These are phyloP conservation scores for Latrodectus geometricus DNA, from an alignment of 1,140 invertebrate species.

Conservation along the genomic window DNA sequence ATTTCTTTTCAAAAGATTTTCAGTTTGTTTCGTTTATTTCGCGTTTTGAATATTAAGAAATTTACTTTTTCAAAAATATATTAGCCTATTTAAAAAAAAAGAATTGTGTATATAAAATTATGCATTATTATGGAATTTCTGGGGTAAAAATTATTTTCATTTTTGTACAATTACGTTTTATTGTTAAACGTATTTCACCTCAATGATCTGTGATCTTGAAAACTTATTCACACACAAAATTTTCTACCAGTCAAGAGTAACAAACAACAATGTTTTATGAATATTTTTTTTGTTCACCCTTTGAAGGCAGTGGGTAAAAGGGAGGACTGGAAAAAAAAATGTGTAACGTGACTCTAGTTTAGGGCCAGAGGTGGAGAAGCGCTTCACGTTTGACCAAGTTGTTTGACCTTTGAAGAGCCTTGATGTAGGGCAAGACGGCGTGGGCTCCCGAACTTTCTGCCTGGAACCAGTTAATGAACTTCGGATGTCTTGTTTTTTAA, in stretches of 20 bases:
- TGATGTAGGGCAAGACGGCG: constrained; percentile 33
- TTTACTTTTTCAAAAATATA: no score
- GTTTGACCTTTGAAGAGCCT: constrained; percentile 12
- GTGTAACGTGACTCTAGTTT: not conserved
- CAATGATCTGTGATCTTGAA: not conserved
- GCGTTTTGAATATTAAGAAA: no score
- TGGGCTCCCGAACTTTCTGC: constrained; percentile 19
- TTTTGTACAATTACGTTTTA: no score
- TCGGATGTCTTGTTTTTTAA: not conserved
- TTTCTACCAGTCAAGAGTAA: not conserved
- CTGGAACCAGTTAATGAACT: constrained; percentile 31
- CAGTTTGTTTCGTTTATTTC: no score
- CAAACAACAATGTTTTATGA: not conserved
- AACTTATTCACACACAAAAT: not conserved
- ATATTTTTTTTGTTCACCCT: not conserved
- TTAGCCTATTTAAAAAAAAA: no score
- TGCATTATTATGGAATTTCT: no score
- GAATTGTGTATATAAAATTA: no score
- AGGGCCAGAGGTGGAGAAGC: not conserved
- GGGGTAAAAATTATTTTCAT: no score
- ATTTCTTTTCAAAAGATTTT: no score
- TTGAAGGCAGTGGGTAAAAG: not conserved
- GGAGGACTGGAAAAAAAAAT: not conserved
- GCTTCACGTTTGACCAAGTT: not conserved
- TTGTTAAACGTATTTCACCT: not conserved